Evolutionary conservation across 2,113 vertebrate species (phyloP), one percentile per base, ranked within the genome.

Genomic region (Bufo gargarizans): DNA sequence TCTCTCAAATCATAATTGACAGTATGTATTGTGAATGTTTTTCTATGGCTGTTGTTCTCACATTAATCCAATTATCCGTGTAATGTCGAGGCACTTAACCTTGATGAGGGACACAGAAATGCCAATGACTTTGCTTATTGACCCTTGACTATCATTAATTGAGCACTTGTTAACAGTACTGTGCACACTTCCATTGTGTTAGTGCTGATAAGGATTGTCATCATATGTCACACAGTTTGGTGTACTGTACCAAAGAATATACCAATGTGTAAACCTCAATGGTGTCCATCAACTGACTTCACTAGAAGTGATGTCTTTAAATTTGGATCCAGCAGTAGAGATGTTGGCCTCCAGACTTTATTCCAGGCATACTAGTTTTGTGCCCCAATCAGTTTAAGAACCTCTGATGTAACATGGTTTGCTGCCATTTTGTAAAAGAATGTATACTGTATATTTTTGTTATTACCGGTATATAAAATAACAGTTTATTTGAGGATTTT

Each of bases 361-460:
- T 3, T 6, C 16, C 13, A 74, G 13, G 6, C 43, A 45, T 47
- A 20, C 50, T 9, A 9, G 16, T 81, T 81, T 81, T 61, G 55
- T 81, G n/a, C 45, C 50, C 22, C 55, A 81, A 17, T 43, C 33
- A 61, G 56, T 33, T 81, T 80, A 80, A 80, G 78, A 80, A 59
- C 22, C 33, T 59, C 10, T 69, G 5, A 33, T 84, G 61, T 22
- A 82, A 72, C 16, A n/a, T 84, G 12, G 33, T 2, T 20, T 43
- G 19, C 19, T 14, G 3, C 12, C 5, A 72, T 16, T 45, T 45
- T 1, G 6, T 13, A 45, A 45, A 63, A 19, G 45, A n/a, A 33
- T 50, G 14, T 49, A 65, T 55, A 7, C 13, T 82, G 8, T 10
- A 16, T 71, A 10, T 72, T 43, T 22, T 56, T 58, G 19, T 13